Base-by-base conservation (phyloP, 2,888 invertebrate species). In the Phengaris arion region DNA sequence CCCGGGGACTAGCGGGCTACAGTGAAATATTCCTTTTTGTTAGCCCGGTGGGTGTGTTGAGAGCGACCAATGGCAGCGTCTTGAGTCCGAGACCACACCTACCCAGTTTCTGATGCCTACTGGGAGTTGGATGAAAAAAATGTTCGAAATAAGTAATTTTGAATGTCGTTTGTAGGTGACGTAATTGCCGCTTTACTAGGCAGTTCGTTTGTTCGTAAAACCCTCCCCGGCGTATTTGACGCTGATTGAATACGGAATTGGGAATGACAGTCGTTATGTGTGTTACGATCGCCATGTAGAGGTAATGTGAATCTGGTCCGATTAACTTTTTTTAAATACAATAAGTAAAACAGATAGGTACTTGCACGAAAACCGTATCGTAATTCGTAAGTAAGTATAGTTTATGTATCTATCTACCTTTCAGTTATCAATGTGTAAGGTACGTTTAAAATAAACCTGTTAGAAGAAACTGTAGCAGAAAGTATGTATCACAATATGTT, bases 51-150 rank as follows among this genome's bases (percentile, higher is more conserved):
- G 93, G 93, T 86, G 93, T 92, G 85, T 87, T 82, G 81, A 77
- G 73, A 77, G 78, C 85, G 80, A 81, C 93, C 92, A 92, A 92
- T 94, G 86, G 90, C 89, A 87, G 87, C 84, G 86, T 86, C 85
- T 85, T 83, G 78, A 78, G 48, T 76, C 78, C 81, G 86, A 64
- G 64, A 85, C 89, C 91, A 92, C 93, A 85, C 93, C 92, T 86
- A 92, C 86, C 85, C 84, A 84, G 89, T 91, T 91, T 88, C 87
- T 86, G 84, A 89, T 93, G 93, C 93, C 93, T 93, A 93, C 93
- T 82, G 93, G 93, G 93, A 93, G 80, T 92, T 92, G 88, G 80
- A 86, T 85, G 86, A 83, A 88, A 89, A 91, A 91, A 89, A 85
- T 91, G 88, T 89, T 90, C 84, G 88, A 87, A 87, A 89, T 91